These are phyloP conservation scores for Falco novaeseelandiae DNA, from an alignment of 2,797 vertebrate genomes.

Conservation along the genomic window DNA sequence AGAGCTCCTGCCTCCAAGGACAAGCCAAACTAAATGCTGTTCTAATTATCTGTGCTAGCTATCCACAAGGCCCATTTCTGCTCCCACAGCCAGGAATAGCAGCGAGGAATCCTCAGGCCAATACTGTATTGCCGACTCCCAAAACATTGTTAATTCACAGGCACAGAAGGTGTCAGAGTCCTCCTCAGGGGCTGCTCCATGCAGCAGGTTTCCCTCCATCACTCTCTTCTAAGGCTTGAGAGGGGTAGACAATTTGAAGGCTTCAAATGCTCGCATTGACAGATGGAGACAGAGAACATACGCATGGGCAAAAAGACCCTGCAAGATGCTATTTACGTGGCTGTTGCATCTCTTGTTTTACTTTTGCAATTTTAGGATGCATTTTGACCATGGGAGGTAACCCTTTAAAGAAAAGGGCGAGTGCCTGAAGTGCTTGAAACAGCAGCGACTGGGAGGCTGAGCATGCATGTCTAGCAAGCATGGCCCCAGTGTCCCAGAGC, in stretches of 20 bases:
- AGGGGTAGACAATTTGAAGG: not conserved
- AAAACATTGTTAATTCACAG: not conserved
- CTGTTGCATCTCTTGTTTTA: not conserved
- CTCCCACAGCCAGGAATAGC: constrained; percentile 68
- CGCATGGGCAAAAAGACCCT: not conserved
- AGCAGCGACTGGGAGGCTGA: not conserved
- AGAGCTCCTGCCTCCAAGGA: constrained; percentile 58
- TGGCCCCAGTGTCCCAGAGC: not conserved
- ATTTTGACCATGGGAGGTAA: not conserved
- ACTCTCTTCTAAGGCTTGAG: not conserved
- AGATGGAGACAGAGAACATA: fast-evolving
- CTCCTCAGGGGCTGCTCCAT: not conserved
- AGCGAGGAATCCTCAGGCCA: constrained; percentile 64
- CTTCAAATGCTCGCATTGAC: not conserved
- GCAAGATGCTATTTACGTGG: not conserved
- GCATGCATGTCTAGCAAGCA: fast-evolving
- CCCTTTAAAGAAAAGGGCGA: not conserved
- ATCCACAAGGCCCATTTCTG: constrained; percentile 4
- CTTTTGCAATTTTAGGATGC: not conserved
- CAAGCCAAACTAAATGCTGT: constrained; percentile 25
- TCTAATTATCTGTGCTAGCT: constrained; percentile 63
- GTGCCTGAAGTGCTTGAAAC: not conserved
- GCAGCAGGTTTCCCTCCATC: not conserved
- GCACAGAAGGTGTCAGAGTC: not conserved
- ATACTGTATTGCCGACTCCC: not conserved